Conservation (phyloP, 2,113 vertebrate genomes). For the Herpetotheres cachinnans region DNA sequence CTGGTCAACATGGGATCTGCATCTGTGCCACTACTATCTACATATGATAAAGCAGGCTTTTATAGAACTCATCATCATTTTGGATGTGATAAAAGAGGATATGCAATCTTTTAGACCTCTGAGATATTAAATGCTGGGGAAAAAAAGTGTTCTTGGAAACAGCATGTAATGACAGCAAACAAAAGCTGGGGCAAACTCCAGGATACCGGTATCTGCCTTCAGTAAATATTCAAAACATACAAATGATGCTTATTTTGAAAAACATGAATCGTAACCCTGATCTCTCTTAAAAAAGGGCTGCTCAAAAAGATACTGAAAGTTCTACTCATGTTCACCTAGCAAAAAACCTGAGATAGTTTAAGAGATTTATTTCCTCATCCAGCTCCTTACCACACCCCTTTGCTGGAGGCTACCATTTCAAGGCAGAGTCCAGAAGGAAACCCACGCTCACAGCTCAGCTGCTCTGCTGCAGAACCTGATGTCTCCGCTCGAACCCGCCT, state of each 20-base stretch:
- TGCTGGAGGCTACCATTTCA: not conserved
- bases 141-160: not conserved
- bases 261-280: not conserved
- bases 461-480: not conserved
- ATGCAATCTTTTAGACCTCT: not conserved
- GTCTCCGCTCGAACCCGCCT: not conserved
- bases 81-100: not conserved
- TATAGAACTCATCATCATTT: not conserved
- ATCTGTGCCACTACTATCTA: not conserved
- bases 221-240: not conserved
- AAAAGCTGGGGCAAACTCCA: not conserved
- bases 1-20: not conserved
- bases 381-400: not conserved
- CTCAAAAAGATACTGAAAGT: not conserved
- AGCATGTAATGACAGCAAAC: not conserved
- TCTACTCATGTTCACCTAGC: not conserved
- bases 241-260: not conserved
- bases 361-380: not conserved
- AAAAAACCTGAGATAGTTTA: not conserved
- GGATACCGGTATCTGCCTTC: not conserved
- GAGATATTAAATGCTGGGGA: not conserved
- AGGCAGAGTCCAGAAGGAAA: not conserved
- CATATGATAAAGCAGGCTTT: not conserved
- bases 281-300: not conserved
- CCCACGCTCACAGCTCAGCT: rapidly evolving